These are phyloP conservation scores for Poecile atricapillus DNA, from an alignment of 2,113 vertebrate genomes.

Conservation along the genomic window DNA sequence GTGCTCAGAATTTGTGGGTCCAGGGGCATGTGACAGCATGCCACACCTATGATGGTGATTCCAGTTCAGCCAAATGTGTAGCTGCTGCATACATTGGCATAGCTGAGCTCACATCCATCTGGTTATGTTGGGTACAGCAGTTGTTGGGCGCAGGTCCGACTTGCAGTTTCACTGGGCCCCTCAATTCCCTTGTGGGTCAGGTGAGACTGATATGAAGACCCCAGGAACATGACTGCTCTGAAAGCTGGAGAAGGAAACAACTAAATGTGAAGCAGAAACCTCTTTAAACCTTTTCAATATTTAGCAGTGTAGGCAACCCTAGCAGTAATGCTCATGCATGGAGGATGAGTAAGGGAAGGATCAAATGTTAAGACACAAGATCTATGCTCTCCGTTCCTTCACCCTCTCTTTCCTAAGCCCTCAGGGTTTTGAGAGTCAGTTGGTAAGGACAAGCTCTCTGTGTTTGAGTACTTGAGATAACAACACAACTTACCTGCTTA, in stretches of 20 bases:
- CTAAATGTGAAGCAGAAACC: neutral
- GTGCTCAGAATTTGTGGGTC: neutral
- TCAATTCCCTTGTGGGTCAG: neutral
- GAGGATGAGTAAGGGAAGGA: neutral
- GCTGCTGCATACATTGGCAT: neutral
- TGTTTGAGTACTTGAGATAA: neutral
- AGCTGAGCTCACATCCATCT: neutral
- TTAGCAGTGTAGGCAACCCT: neutral
- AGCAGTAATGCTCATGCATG: neutral
- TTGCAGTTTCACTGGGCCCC: neutral
- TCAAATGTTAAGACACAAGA: neutral
- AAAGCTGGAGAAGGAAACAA: neutral
- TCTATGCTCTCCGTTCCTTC: neutral
- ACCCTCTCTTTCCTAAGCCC: neutral
- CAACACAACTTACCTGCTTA: neutral
- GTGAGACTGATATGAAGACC: neutral
- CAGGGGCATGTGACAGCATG: neutral
- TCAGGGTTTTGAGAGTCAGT: neutral
- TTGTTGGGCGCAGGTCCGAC: rapidly evolving
- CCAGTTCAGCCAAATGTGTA: neutral
- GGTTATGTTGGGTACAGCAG: neutral
- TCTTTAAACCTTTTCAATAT: constrained; percentile 24
- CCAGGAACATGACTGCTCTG: rapidly evolving
- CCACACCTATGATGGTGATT: neutral
- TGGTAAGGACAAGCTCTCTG: neutral